A percentile compares a stretch with the other conserved stretches of the same genome.
These are phyloP conservation scores for Apostichopus parvimensis DNA, from an alignment of 35 echinoderm and acorn worm species.

Conservation along the genomic window DNA sequence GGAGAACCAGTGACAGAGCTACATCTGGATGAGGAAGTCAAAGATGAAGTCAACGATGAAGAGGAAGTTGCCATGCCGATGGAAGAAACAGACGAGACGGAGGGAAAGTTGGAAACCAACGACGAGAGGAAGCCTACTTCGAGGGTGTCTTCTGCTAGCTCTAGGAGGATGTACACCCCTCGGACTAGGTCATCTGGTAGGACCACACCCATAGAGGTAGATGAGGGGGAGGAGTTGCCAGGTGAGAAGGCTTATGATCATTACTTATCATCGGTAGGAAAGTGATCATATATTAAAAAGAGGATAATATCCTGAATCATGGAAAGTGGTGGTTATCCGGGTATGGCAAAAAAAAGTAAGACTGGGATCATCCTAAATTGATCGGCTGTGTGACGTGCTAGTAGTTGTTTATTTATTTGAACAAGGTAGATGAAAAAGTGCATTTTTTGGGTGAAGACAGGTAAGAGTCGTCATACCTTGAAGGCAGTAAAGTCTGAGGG, in stretches of 20 bases:
- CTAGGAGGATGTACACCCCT: slow-evolving; percentile 33
- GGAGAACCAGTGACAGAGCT: not conserved
- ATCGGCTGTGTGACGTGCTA: too few species aligned
- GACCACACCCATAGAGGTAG: slow-evolving; percentile 21
- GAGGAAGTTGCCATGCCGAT: not conserved
- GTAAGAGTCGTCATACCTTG: too few species aligned
- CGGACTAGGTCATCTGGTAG: slow-evolving; percentile 41
- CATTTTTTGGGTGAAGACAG: too few species aligned
- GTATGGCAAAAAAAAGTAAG: too few species aligned
- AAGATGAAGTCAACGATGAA: not conserved
- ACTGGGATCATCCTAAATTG: too few species aligned
- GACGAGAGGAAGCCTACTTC: not conserved
- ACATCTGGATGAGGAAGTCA: not conserved
- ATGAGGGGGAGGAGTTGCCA: not conserved
- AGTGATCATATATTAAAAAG: too few species aligned
- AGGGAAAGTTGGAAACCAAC: not conserved
- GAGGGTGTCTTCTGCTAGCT: slow-evolving; percentile 12
- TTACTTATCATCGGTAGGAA: too few species aligned
- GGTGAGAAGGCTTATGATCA: not conserved
- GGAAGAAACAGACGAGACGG: not conserved
- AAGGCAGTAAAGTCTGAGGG: too few species aligned
- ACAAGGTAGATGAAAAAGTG: too few species aligned
- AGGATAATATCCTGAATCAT: too few species aligned
- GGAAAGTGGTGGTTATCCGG: too few species aligned
- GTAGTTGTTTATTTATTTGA: too few species aligned